Percentiles rank a stretch among this genome's conserved stretches.
phyloP scores from a whole-genome alignment of 2,113 vertebrate genomes.

The Circaetus gallicus region DNA sequence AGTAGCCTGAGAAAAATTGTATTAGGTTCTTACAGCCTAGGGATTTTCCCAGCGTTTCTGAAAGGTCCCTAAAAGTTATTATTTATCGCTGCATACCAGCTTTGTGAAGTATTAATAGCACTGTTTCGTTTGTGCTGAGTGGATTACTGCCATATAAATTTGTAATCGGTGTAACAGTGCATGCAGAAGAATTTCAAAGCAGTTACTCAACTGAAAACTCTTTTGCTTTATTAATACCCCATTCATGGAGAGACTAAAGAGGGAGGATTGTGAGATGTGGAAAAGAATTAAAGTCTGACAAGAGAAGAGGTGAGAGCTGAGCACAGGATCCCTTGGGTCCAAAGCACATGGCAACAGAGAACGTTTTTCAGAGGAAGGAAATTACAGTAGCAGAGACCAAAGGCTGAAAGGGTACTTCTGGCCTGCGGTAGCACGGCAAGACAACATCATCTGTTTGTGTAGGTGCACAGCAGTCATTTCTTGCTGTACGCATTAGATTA shows the following conservation, averaged over 20 bases:
- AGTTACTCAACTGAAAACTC: conserved; percentile 18
- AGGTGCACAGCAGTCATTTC: neutral
- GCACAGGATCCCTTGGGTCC: neutral
- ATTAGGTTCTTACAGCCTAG: neutral
- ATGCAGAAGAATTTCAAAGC: conserved; percentile 38
- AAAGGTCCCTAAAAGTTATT: neutral
- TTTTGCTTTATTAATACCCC: neutral
- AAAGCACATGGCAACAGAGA: neutral
- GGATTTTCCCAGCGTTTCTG: neutral
- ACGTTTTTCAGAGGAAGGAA: neutral
- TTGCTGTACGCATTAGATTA: neutral
- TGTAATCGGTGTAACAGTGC: conserved; percentile 10
- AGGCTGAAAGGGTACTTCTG: neutral
- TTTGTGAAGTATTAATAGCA: conserved; percentile 2
- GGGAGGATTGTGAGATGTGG: neutral
- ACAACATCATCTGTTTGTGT: neutral
- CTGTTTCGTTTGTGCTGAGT: neutral
- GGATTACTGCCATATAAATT: neutral
- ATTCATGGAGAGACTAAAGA: neutral
- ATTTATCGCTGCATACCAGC: neutral
- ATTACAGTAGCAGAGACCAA: neutral
- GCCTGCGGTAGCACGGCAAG: neutral
- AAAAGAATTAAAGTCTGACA: neutral
- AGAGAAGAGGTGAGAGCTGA: neutral
- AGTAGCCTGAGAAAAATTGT: neutral